These are phyloP conservation scores for Lophura nycthemera DNA, from an alignment of 2,113 vertebrate species.

Conservation along the genomic window DNA sequence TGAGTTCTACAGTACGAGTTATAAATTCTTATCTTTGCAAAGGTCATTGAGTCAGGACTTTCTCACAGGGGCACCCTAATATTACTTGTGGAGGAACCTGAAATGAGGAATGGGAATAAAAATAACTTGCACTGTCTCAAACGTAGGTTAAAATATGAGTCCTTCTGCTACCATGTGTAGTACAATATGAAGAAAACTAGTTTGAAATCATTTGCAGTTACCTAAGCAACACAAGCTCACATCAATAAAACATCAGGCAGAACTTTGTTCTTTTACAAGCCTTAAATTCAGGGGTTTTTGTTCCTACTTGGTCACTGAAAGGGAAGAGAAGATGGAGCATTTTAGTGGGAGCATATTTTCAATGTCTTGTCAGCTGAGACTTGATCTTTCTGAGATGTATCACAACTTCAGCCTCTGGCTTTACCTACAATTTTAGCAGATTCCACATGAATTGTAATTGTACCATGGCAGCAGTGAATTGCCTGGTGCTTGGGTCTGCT, in stretches of 20 bases:
- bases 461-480: background rate
- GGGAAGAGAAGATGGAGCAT: background rate
- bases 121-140: background rate
- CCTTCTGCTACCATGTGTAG: background rate
- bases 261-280: background rate
- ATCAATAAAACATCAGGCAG: background rate
- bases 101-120: background rate
- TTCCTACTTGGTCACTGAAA: background rate
- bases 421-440: background rate
- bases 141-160: background rate
- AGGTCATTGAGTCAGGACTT: background rate
- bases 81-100: background rate
- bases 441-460: background rate
- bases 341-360: background rate
- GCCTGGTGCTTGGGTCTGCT: background rate
- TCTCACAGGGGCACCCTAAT: background rate
- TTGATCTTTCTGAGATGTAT: background rate
- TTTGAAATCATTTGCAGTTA: background rate
- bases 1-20: background rate
- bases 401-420: background rate
- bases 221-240: background rate
- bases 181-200: background rate
- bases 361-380: background rate
- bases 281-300: background rate
- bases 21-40: constrained; percentile 14